Conservation (phyloP, 2,888 invertebrate species). For the Onchidella celtica region DNA sequence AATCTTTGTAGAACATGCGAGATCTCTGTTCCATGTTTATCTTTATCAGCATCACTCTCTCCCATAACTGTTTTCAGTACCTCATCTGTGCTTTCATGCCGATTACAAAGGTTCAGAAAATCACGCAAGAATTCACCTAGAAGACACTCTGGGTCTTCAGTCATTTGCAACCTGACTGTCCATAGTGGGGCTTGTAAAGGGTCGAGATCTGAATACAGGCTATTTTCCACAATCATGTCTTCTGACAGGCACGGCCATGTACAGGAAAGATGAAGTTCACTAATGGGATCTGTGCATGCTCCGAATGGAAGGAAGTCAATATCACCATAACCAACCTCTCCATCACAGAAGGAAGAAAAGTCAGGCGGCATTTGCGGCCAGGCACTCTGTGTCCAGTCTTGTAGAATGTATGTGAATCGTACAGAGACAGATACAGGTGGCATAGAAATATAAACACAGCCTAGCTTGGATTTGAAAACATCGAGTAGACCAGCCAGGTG, state of each 20-base stretch:
- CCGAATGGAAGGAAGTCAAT: conserved; percentile 90
- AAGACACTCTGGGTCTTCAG: conserved; percentile 87
- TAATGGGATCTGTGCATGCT: conserved; percentile 89
- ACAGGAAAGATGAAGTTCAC: conserved; percentile 88
- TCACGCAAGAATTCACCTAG: conserved; percentile 88
- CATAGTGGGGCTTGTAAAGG: conserved; percentile 89
- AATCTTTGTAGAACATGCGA: conserved; percentile 84
- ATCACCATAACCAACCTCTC: conserved; percentile 82
- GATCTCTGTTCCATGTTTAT: conserved; percentile 65
- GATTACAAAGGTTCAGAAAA: conserved; percentile 85
- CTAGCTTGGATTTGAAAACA: conserved; percentile 93
- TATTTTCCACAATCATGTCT: conserved; percentile 92
- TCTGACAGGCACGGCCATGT: conserved; percentile 94
- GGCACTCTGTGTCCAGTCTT: conserved; percentile 79
- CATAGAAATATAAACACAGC: conserved; percentile 74
- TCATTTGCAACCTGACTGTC: conserved; percentile 83
- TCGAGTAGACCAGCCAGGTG: conserved; percentile 90
- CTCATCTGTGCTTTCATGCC: conserved; percentile 81
- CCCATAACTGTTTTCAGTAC: conserved; percentile 82
- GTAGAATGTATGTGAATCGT: conserved; percentile 87
- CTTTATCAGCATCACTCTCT: conserved; percentile 60
- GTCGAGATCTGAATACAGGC: conserved; percentile 92
- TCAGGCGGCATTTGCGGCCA: conserved; percentile 80
- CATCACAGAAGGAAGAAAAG: conserved; percentile 82
- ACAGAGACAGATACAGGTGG: conserved; percentile 86